Evolutionary conservation across 2,113 vertebrate species (phyloP), one percentile per base, ranked within the genome.

Genomic region (Nipponia nippon): DNA sequence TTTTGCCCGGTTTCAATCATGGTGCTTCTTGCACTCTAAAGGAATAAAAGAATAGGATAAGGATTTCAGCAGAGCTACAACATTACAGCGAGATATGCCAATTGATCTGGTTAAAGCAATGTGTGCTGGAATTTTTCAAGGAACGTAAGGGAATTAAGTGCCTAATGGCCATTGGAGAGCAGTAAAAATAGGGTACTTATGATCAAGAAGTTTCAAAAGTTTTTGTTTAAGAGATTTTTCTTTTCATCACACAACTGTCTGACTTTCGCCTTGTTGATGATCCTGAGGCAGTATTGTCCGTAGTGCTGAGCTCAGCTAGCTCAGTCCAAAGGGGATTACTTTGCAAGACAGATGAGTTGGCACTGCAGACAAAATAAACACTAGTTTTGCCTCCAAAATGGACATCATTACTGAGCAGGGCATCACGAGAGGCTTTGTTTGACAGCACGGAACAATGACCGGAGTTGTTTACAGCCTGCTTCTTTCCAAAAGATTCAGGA

Each of bases 71-170:
- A 87, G 84, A 91, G 32, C 36, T 63, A 16, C 44, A 38, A 6
- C 4, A 3, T 72, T 66, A 32, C 1, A 0, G 9, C 1, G 3
- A 13, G 13, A 38, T 49, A 38, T 10, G 25, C 7, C n/a, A 46
- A 7, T 5, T 66, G 50, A 34, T 29, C 6, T 36, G 25, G 12
- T 49, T 73, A 63, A 77, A 69, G 12, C 16, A 53, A 21, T 2
- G 5, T 7, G 4, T 63, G 13, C 11, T 47, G 47, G 21, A 83
- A 47, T 42, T 67, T 72, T 86, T 52, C 22, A 47, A 42, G 63
- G 38, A 52, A 53, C 5, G 22, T 32, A 26, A 63, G 19, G 50
- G 14, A 85, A 55, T 42, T 29, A 44, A 52, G 21, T 49, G 17
- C 10, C 58, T 16, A 32, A 2, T 32, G 38, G 16, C 61, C 30